Evolutionary conservation across 1,140 invertebrate species (phyloP).

Genomic region (Drosophila ananassae): DNA sequence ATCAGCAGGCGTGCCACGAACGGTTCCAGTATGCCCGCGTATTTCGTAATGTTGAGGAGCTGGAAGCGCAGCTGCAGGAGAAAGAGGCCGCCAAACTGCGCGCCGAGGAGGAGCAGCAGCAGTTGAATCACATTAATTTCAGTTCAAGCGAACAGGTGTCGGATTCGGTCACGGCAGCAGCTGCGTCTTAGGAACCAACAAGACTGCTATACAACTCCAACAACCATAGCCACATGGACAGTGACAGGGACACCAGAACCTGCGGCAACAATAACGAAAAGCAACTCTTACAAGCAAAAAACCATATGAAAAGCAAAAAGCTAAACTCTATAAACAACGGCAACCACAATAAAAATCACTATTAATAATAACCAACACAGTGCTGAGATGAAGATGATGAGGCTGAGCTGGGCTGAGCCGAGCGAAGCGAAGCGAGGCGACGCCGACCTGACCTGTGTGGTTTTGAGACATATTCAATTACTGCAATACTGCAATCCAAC

Average conservation of each 20-base stretch:
- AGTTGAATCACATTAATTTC: constrained; percentile 69
- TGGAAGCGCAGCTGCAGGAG: constrained; percentile 69
- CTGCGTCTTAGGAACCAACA: constrained; percentile 62
- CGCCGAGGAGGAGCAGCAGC: constrained; percentile 69
- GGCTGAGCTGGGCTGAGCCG: constrained; percentile 8
- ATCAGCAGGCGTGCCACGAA: constrained; percentile 88
- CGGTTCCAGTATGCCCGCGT: constrained; percentile 90
- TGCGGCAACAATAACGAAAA: constrained; percentile 47
- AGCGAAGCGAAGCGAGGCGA: not conserved
- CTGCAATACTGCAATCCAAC: not conserved
- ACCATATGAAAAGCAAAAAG: constrained; percentile 57
- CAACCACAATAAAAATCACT: constrained; percentile 44
- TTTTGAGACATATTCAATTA: not conserved
- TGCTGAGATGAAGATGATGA: constrained; percentile 21
- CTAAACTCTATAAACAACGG: constrained; percentile 57
- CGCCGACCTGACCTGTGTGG: not conserved
- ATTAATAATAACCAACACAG: constrained; percentile 37
- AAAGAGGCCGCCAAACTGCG: constrained; percentile 70
- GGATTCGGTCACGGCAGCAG: constrained; percentile 36
- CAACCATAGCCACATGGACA: constrained; percentile 33
- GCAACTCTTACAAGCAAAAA: constrained; percentile 38
- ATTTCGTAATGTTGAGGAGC: constrained; percentile 85
- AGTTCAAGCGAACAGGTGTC: constrained; percentile 53
- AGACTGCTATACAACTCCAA: constrained; percentile 49
- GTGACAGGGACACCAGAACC: constrained; percentile 38